phyloP scores from a whole-genome alignment of 2,113 vertebrate genomes.

The Vulpes vulpes region DNA sequence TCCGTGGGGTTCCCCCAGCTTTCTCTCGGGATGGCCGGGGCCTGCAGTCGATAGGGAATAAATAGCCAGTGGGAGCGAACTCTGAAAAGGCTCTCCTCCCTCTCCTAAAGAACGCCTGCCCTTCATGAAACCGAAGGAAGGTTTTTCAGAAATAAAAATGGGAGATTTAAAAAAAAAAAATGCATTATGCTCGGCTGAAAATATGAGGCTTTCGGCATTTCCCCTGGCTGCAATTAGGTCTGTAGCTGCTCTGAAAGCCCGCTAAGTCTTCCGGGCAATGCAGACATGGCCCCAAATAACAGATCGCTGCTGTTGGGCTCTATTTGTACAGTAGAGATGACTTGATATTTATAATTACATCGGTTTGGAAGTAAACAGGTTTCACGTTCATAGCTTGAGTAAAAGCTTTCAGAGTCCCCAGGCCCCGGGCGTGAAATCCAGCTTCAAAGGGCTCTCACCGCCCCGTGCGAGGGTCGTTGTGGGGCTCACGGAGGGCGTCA shows the following conservation, averaged over 20 bases:
- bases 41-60: constrained; percentile 60
- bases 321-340: neutral
- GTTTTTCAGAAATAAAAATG: constrained; percentile 6
- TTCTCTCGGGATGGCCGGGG: neutral
- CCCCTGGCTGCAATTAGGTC: neutral
- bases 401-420: constrained; percentile 2
- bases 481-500: neutral
- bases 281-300: neutral
- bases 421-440: neutral
- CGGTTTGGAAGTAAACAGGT: neutral
- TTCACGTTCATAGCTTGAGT: neutral
- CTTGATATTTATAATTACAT: constrained; percentile 32
- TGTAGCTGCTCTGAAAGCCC: neutral
- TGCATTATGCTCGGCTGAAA: neutral
- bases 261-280: neutral
- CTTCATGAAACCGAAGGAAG: constrained; percentile 16
- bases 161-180: neutral
- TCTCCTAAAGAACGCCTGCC: constrained; percentile 42
- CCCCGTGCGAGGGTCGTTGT: neutral
- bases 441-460: neutral
- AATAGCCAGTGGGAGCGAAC: constrained; percentile 29
- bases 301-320: neutral
- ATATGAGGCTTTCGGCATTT: neutral
- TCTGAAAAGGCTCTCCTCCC: constrained; percentile 22
- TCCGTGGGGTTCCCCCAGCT: neutral